phyloP scores from a whole-genome alignment of 2,797 vertebrate genomes.

The Monodelphis domestica region DNA sequence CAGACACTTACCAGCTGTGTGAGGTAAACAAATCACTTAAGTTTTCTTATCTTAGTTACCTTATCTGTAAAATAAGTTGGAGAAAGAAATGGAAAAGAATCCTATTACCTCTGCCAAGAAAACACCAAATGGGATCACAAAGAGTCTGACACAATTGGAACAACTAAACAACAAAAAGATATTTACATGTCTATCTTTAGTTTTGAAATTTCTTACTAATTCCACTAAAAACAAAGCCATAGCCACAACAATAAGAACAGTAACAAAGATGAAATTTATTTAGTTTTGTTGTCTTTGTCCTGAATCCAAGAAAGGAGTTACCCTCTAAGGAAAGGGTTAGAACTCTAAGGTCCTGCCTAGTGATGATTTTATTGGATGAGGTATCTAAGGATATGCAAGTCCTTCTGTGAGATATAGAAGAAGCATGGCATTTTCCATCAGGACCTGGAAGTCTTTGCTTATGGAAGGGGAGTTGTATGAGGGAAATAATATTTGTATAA shows the following conservation, averaged over 20 bases:
- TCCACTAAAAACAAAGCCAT: neutral
- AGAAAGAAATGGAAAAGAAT: neutral
- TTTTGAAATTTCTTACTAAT: neutral
- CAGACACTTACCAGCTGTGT: neutral
- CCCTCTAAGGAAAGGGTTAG: too few species aligned
- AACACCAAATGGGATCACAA: neutral
- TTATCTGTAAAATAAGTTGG: neutral
- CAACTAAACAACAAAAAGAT: neutral
- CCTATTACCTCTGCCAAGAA: neutral
- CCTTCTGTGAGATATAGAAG: neutral
- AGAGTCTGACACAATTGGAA: neutral
- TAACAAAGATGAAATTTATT: too few species aligned
- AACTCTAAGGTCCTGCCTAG: neutral
- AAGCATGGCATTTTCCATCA: neutral
- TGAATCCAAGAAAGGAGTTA: neutral
- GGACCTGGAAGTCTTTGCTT: neutral
- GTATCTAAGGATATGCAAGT: neutral
- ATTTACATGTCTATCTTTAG: neutral
- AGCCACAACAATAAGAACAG: neutral
- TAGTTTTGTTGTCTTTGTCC: neutral
- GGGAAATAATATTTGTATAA: neutral
- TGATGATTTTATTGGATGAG: too few species aligned
- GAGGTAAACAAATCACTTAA: neutral
- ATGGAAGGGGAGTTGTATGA: neutral
- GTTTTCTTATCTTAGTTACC: neutral